phyloP scores from a whole-genome alignment of 2,113 vertebrate genomes.

The Labeo catla region DNA sequence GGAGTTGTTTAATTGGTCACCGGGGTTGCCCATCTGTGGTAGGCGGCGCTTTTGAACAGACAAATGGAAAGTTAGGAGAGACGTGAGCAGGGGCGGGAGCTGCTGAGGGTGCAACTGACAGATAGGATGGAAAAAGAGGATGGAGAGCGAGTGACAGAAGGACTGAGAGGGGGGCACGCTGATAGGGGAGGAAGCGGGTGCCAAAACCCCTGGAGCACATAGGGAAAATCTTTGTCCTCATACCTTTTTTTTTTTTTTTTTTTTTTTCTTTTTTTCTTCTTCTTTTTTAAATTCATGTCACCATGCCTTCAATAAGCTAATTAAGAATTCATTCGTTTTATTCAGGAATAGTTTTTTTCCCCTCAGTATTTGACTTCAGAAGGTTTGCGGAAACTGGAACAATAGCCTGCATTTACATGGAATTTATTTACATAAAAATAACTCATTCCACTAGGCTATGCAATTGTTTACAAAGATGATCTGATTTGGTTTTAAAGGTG shows the following conservation, averaged over 20 bases:
- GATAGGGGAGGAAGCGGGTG: neutral
- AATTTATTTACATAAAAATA: too few species aligned
- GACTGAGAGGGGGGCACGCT: slow-evolving; percentile 21
- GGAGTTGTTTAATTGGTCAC: slow-evolving; percentile 55
- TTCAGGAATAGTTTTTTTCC: neutral
- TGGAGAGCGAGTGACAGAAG: slow-evolving; percentile 42
- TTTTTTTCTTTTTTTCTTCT: neutral
- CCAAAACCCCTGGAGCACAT: slow-evolving; percentile 37
- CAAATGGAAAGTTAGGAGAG: slow-evolving; percentile 6
- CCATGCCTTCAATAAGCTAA: neutral
- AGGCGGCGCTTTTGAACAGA: slow-evolving; percentile 44
- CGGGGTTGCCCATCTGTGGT: slow-evolving; percentile 53
- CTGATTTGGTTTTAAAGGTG: neutral
- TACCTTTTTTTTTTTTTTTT: neutral
- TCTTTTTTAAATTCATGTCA: neutral
- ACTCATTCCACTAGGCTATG: neutral
- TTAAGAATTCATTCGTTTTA: neutral
- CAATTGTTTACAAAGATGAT: neutral
- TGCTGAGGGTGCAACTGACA: slow-evolving; percentile 14
- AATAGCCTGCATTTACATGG: neutral
- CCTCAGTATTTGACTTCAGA: neutral
- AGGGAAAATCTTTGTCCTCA: neutral
- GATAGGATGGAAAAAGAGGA: slow-evolving; percentile 18
- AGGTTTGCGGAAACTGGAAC: neutral
- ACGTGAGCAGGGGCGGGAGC: neutral